These are phyloP conservation scores for Elmis aenea DNA, from an alignment of 2,888 invertebrate species.

Conservation along the genomic window DNA sequence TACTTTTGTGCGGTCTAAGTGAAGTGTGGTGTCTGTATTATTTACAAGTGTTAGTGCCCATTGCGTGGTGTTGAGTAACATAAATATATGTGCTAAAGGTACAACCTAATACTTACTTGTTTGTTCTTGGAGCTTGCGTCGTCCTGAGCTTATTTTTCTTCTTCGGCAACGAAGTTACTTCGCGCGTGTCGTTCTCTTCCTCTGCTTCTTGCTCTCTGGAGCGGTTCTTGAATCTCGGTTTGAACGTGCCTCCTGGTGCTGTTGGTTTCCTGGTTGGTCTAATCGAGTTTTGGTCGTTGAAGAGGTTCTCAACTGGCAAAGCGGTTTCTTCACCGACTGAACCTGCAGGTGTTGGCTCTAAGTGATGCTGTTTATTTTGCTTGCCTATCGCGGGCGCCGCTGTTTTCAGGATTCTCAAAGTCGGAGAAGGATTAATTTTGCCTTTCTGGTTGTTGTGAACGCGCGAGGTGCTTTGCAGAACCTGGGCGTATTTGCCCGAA, in stretches of 20 bases:
- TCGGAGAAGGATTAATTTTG: constrained; percentile 63
- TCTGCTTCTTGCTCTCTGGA: constrained; percentile 42
- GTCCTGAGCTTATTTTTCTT: constrained; percentile 32
- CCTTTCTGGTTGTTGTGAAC: constrained; percentile 48
- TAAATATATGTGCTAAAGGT: not conserved
- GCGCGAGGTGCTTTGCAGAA: constrained; percentile 76
- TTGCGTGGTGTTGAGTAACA: constrained; percentile 11
- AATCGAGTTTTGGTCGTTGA: constrained; percentile 47
- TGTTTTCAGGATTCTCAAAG: constrained; percentile 69
- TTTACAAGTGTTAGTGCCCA: constrained; percentile 40
- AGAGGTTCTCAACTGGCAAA: constrained; percentile 52
- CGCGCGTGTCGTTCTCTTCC: constrained; percentile 33
- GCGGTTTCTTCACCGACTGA: constrained; percentile 55
- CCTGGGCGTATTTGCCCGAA: constrained; percentile 84
- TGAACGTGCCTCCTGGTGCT: constrained; percentile 39
- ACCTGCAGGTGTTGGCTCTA: constrained; percentile 61
- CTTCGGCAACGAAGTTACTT: constrained; percentile 30
- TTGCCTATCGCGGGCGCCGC: constrained; percentile 59
- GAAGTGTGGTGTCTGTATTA: constrained; percentile 45
- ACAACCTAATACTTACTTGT: constrained; percentile 41
- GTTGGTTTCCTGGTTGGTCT: constrained; percentile 52
- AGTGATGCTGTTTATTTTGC: constrained; percentile 48
- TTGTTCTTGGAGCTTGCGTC: constrained; percentile 40
- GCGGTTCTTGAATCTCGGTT: constrained; percentile 55
- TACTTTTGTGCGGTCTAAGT: constrained; percentile 36